These are phyloP conservation scores for Daubentonia madagascariensis DNA, from an alignment of 2,113 vertebrate species.

Conservation along the genomic window DNA sequence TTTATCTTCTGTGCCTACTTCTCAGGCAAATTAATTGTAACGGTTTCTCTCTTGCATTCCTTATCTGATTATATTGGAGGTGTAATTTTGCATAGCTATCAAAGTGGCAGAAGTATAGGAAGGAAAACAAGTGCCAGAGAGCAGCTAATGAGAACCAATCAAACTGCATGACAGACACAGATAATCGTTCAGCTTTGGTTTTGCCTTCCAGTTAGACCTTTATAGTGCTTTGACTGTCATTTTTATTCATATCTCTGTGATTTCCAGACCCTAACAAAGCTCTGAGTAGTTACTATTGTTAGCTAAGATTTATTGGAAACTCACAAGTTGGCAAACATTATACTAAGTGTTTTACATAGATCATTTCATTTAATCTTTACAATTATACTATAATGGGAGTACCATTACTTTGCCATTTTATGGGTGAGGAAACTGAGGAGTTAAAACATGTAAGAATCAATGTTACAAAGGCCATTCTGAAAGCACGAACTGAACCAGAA, in stretches of 20 bases:
- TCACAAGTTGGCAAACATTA: not conserved
- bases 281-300: not conserved
- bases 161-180: not conserved
- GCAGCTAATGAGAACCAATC: not conserved
- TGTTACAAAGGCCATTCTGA: not conserved
- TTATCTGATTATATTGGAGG: conserved; percentile 45
- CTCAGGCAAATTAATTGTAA: conserved; percentile 63
- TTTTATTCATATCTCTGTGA: not conserved
- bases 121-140: not conserved
- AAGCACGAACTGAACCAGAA: not conserved
- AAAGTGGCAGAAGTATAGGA: not conserved
- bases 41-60: not conserved
- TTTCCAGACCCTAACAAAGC: not conserved
- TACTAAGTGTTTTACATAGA: not conserved
- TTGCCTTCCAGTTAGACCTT: not conserved
- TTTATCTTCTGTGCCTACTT: conserved; percentile 53
- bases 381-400: not conserved
- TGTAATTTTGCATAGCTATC: conserved; percentile 32
- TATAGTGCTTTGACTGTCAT: not conserved
- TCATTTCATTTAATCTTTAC: not conserved
- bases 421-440: not conserved
- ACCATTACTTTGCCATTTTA: not conserved
- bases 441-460: not conserved
- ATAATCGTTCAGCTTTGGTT: not conserved
- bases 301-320: not conserved